Base-by-base conservation (phyloP, 2,113 vertebrate species). In the Sprattus sprattus region DNA sequence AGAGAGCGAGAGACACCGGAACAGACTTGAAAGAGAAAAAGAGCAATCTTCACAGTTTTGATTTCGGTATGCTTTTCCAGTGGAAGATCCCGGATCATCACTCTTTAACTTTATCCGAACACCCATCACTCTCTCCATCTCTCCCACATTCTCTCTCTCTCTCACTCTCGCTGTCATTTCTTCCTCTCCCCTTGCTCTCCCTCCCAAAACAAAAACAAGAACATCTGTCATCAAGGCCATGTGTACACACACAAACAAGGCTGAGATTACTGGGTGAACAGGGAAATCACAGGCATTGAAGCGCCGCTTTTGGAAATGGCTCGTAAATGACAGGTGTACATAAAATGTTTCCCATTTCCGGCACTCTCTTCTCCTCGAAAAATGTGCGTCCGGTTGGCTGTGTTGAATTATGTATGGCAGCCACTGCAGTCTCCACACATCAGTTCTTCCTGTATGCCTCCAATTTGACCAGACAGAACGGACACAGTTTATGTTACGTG, bases 271-370 rank as follows among this genome's bases (percentile, higher is more conserved):
- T 13, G 10, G 39, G 25, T 15, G 39, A 15, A 32, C 71, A 13
- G 28, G 28, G 71, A 32, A 78, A 78, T 39, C 71, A 78, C 15
- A 78, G 71, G 28, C 25, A 78, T 78, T 32, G 25, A 32, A 11
- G 32, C 39, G 71, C 15, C 4, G 25, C 32, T 32, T 32, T 78
- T 11, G 3, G 28, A 78, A 1, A 32, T 10, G 71, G 71, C 1
- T 15, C 71, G 71, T 78, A 78, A 78, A 78, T 44, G 71, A 32
- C 71, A 78, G 71, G 71, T 78, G 71, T 32, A 39, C 71, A 78
- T 78, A 15, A 78, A 78, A 78, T 39, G 71, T 16, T 78, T 78
- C 28, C 11, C 28, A 3, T 44, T 78, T 78, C 28, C 9, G 64
- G 9, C 71, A 15, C 71, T 78, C 16, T 32, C 71, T 39, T 32